A percentile compares a stretch with the other conserved stretches of the same genome.
These are phyloP conservation scores for Chaenocephalus aceratus DNA, from an alignment of 2,113 vertebrate species.

Conservation along the genomic window DNA sequence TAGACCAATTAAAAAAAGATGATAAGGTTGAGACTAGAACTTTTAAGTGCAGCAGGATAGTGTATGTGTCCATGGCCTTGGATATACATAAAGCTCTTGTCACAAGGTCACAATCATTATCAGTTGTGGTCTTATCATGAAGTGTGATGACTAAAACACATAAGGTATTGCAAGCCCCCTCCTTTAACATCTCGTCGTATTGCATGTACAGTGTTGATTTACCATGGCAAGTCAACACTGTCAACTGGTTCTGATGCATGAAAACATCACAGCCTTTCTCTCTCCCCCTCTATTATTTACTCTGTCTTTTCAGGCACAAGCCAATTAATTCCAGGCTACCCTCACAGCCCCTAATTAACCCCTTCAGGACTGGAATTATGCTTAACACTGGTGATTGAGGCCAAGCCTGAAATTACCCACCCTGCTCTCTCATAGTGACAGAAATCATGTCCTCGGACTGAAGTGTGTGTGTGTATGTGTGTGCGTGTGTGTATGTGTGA, in stretches of 20 bases:
- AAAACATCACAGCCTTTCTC: slow-evolving; percentile 50
- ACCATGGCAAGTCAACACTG: slow-evolving; percentile 65
- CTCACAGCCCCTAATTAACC: slow-evolving; percentile 81
- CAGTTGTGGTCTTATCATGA: not conserved
- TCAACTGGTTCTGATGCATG: slow-evolving; percentile 64
- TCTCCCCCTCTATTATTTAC: slow-evolving; percentile 43
- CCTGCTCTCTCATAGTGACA: slow-evolving; percentile 66
- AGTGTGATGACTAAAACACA: not conserved
- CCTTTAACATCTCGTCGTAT: slow-evolving; percentile 30
- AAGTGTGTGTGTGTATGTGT: slow-evolving; percentile 19
- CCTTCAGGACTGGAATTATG: slow-evolving; percentile 81
- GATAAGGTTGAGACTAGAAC: not conserved
- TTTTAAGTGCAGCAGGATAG: not conserved
- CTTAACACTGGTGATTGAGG: slow-evolving; percentile 79
- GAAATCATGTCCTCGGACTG: slow-evolving; percentile 43
- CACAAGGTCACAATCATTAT: too few relatives aligned
- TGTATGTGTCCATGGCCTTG: not conserved
- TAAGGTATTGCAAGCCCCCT: not conserved
- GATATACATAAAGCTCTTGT: not conserved
- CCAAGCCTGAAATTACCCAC: slow-evolving; percentile 80
- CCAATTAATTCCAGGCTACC: slow-evolving; percentile 80
- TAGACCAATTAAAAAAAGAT: not conserved
- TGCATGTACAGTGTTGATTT: slow-evolving; percentile 41
- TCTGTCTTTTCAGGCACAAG: slow-evolving; percentile 71
- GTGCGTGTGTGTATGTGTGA: slow-evolving; percentile 15